phyloP scores from a whole-genome alignment of 1,140 invertebrate species.

The Neotoxoptera formosana region DNA sequence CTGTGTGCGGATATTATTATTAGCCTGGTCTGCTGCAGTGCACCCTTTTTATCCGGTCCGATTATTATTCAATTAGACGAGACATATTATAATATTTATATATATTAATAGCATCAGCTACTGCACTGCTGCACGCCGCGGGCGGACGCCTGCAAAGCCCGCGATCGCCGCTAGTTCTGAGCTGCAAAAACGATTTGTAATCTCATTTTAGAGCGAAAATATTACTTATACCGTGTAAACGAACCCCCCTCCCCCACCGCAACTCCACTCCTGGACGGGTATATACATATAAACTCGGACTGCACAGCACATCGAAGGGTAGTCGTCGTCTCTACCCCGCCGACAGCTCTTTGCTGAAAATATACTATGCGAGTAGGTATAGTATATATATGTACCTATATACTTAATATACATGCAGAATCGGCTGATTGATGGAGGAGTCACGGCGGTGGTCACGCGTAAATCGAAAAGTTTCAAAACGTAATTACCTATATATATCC shows the following conservation, averaged over 20 bases:
- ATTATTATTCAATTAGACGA: slow-evolving; percentile 29
- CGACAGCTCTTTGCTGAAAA: neutral
- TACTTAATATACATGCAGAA: neutral
- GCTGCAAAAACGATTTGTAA: slow-evolving; percentile 13
- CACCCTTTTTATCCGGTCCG: slow-evolving; percentile 10
- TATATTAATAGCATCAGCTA: neutral
- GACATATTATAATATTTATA: neutral
- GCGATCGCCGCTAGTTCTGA: neutral
- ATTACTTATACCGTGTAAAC: neutral
- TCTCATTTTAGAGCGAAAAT: neutral
- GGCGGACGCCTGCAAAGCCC: neutral
- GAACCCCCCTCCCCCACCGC: neutral
- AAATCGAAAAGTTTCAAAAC: neutral
- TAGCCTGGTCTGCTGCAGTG: neutral
- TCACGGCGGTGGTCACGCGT: neutral
- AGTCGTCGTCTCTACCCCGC: neutral
- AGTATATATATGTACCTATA: neutral
- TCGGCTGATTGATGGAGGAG: neutral
- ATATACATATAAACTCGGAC: neutral
- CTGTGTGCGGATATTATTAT: slow-evolving; percentile 40
- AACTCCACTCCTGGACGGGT: neutral
- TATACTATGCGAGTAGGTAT: neutral
- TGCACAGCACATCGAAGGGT: neutral
- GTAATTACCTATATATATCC: neutral
- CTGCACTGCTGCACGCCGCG: neutral